A percentile compares a stretch with the other conserved stretches of the same genome.
These are phyloP conservation scores for Dichetophora obliterata DNA, from an alignment of 2,888 invertebrate species.

Conservation along the genomic window DNA sequence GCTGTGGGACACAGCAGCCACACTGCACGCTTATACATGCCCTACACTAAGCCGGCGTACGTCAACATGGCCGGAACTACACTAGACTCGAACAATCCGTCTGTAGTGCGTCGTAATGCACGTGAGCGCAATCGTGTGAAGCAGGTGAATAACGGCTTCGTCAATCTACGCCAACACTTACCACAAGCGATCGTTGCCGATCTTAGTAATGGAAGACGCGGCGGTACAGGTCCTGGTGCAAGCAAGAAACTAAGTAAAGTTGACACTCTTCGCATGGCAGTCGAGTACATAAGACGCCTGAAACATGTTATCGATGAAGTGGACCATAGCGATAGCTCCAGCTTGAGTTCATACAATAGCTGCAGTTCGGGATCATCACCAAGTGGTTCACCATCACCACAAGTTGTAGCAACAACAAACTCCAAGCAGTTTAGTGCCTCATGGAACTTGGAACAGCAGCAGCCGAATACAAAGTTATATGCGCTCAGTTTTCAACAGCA, in stretches of 20 bases:
- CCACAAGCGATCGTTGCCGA: conserved; percentile 84
- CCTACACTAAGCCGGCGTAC: conserved; percentile 53
- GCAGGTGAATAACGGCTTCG: conserved; percentile 94
- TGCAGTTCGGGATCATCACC: conserved; percentile 43
- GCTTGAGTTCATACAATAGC: conserved; percentile 54
- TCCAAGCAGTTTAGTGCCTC: not conserved
- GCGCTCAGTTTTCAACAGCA: conserved; percentile 48
- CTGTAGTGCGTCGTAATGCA: conserved; percentile 91
- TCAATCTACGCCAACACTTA: conserved; percentile 88
- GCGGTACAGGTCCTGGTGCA: conserved; percentile 74
- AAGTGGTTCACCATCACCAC: conserved; percentile 51
- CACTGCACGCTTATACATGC: conserved; percentile 39
- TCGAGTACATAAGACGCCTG: conserved; percentile 89
- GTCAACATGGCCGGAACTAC: conserved; percentile 45
- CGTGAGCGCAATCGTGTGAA: conserved; percentile 94
- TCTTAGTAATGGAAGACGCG: conserved; percentile 76
- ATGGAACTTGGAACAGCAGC: conserved; percentile 35
- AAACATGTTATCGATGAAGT: conserved; percentile 72
- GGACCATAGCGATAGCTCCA: conserved; percentile 71
- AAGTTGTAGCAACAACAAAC: conserved; percentile 24
- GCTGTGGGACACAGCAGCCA: not conserved
- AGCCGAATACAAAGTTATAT: conserved; percentile 45
- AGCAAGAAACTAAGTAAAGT: conserved; percentile 90
- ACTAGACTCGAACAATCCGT: conserved; percentile 73
- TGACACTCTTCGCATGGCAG: conserved; percentile 88